A percentile compares a stretch with the other conserved stretches of the same genome.
phyloP scores from a whole-genome alignment of 2,113 vertebrate genomes.

The Tyto alba region DNA sequence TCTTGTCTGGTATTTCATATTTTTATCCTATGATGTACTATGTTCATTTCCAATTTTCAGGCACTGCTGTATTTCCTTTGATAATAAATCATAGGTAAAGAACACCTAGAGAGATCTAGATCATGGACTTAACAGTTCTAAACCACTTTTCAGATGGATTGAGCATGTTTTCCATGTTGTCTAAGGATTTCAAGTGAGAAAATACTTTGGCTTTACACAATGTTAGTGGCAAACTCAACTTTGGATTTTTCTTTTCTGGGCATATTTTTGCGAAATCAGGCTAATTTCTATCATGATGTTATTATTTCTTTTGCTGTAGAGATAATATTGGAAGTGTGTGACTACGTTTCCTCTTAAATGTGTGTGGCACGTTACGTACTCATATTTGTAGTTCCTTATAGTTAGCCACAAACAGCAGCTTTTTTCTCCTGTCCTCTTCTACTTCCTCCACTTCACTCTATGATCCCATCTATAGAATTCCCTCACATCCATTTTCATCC shows the following conservation, averaged over 20 bases:
- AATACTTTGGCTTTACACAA: neutral
- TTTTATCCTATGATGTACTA: neutral
- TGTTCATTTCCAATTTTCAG: neutral
- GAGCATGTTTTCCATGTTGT: neutral
- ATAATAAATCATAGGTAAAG: neutral
- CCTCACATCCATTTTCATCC: neutral
- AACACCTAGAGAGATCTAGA: neutral
- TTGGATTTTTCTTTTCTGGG: neutral
- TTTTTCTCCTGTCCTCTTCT: neutral
- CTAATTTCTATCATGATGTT: neutral
- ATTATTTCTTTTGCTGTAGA: neutral
- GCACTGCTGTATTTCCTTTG: neutral
- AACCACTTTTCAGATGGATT: neutral
- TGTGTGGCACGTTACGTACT: fast-evolving
- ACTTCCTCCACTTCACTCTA: neutral
- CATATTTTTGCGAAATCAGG: neutral
- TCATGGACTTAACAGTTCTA: neutral
- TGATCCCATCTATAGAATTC: neutral
- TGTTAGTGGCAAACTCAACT: neutral
- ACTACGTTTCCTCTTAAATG: neutral
- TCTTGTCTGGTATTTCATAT: neutral
- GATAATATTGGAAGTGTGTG: neutral
- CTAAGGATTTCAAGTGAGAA: neutral
- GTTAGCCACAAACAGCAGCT: neutral
- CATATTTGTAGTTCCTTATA: neutral